phyloP scores from a whole-genome alignment of 2,113 vertebrate species.

The Dicerorhinus sumatrensis region DNA sequence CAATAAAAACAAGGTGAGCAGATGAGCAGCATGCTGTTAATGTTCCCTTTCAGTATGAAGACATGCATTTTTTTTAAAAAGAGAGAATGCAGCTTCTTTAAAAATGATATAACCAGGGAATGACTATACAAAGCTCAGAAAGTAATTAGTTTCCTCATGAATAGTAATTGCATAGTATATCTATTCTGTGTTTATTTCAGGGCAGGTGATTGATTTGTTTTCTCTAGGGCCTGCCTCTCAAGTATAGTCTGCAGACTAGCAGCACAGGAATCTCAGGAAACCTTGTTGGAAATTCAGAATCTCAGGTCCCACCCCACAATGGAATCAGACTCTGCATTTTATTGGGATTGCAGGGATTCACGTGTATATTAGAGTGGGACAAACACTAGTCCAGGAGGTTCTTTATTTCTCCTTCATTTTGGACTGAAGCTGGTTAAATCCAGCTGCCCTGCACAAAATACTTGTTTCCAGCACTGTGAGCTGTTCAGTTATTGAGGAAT shows the following conservation, averaged over 20 bases:
- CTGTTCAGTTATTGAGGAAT: background rate
- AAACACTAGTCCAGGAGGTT: background rate
- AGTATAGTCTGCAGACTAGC: background rate
- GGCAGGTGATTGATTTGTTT: slow-evolving; percentile 39
- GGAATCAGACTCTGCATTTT: background rate
- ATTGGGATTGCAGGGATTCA: background rate
- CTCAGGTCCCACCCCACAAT: background rate
- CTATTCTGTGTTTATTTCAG: slow-evolving; percentile 37
- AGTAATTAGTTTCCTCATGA: slow-evolving; percentile 63
- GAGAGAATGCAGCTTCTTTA: slow-evolving; percentile 22
- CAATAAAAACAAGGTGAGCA: slow-evolving; percentile 61
- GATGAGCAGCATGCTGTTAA: background rate
- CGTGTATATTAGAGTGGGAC: background rate
- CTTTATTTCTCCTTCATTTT: background rate
- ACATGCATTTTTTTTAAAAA: background rate
- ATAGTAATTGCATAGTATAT: slow-evolving; percentile 28
- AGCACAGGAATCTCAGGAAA: background rate
- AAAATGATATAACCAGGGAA: slow-evolving; percentile 47
- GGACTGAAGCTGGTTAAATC: background rate
- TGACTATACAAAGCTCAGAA: background rate
- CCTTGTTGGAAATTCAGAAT: background rate
- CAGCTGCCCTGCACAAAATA: background rate
- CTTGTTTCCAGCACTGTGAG: background rate
- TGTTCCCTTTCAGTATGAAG: background rate
- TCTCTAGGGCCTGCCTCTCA: background rate